Conservation (phyloP, 37 sponge, comb jelly and placozoan genomes). For the Aplysina aerophoba region DNA sequence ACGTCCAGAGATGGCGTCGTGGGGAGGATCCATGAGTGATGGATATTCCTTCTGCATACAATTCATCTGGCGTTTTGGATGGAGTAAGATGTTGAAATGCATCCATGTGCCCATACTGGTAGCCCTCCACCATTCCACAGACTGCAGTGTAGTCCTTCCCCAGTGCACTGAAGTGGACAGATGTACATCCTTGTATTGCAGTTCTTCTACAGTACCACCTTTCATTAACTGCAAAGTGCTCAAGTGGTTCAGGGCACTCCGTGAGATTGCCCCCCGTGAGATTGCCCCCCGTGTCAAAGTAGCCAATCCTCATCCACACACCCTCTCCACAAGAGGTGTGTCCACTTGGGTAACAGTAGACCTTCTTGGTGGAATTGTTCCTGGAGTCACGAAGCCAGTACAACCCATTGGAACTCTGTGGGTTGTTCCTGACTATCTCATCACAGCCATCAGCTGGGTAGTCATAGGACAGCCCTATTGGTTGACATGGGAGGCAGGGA, state of each 20-base stretch:
- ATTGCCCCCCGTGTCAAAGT: background rate
- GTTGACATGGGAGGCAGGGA: no score
- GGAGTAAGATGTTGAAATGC: background rate
- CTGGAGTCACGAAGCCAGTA: slow-evolving; percentile 22
- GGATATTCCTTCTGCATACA: slow-evolving; percentile 26
- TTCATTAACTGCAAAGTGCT: background rate
- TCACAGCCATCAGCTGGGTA: no score
- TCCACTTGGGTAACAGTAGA: slow-evolving; percentile 8
- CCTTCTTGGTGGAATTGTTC: background rate
- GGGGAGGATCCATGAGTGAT: background rate
- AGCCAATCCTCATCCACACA: slow-evolving; percentile 25
- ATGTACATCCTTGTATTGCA: background rate
- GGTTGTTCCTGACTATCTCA: background rate
- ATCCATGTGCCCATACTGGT: slow-evolving; percentile 8
- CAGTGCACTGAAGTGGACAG: background rate
- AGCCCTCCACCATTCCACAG: slow-evolving; percentile 17
- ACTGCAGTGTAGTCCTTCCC: background rate
- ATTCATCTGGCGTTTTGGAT: no score
- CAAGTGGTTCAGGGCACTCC: background rate
- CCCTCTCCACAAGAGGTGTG: slow-evolving; percentile 22
- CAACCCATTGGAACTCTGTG: slow-evolving; percentile 9
- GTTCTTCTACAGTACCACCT: background rate
- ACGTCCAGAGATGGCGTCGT: background rate
- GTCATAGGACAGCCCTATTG: no score
- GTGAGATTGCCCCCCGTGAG: background rate